A percentile compares a stretch with the other conserved stretches of the same genome.
Evolutionary conservation across 2,888 invertebrate genomes (phyloP).

Genomic region (Drosophila antonietae): DNA sequence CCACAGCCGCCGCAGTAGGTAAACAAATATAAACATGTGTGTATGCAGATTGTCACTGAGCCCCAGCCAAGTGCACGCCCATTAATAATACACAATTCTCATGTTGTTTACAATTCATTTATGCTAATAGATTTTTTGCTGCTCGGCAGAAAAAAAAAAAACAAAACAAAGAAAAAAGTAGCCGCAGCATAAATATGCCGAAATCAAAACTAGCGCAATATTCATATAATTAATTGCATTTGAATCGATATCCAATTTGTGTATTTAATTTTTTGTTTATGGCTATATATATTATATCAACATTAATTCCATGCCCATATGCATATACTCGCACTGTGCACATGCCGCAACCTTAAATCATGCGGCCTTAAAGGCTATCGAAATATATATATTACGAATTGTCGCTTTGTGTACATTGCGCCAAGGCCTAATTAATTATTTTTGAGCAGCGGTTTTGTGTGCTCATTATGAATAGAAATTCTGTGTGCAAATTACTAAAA

Average conservation of each 20-base stretch:
- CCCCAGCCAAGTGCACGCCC: constrained; percentile 31
- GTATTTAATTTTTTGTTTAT: constrained; percentile 40
- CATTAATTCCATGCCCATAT: neutral
- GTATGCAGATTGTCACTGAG: constrained; percentile 44
- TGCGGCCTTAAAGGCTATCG: constrained; percentile 19
- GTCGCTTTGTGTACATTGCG: constrained; percentile 30
- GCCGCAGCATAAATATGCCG: constrained; percentile 49
- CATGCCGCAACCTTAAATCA: constrained; percentile 38
- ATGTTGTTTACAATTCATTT: constrained; percentile 74
- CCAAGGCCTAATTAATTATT: constrained; percentile 45
- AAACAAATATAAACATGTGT: constrained; percentile 47
- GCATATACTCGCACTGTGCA: no score
- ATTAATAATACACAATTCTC: constrained; percentile 62
- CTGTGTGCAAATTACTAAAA: constrained; percentile 27
- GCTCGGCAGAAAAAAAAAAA: neutral
- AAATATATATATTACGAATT: constrained; percentile 23
- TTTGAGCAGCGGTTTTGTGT: constrained; percentile 23
- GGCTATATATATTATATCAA: constrained; percentile 5
- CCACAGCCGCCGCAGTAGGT: constrained; percentile 19
- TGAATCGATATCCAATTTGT: constrained; percentile 60
- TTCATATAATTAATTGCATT: constrained; percentile 72
- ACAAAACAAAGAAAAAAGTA: constrained; percentile 17
- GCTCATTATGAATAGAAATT: constrained; percentile 45
- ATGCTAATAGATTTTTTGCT: constrained; percentile 36
- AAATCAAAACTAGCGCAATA: constrained; percentile 66